These are phyloP conservation scores for Prionailurus viverrinus DNA, from an alignment of 2,113 vertebrate species.

Conservation along the genomic window DNA sequence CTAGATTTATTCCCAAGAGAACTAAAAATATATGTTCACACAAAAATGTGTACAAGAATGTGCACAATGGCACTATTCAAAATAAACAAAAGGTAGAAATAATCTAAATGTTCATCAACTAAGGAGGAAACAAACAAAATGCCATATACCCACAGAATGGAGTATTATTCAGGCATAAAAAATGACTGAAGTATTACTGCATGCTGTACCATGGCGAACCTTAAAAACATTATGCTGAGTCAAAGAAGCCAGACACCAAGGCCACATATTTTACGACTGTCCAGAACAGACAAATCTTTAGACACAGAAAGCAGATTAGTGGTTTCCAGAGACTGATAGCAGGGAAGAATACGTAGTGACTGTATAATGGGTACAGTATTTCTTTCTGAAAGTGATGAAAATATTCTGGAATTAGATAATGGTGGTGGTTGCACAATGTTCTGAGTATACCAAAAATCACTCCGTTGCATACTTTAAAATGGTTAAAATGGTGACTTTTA, in stretches of 20 bases:
- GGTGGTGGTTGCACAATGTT: neutral
- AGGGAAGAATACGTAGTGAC: neutral
- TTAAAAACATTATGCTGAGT: neutral
- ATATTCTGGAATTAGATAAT: neutral
- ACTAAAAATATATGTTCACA: neutral
- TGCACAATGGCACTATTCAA: neutral
- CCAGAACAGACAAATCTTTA: neutral
- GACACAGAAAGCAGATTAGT: neutral
- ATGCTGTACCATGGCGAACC: neutral
- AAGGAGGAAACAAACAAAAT: neutral
- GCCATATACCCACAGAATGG: neutral
- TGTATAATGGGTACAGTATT: neutral
- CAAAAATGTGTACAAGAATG: neutral
- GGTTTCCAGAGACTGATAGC: neutral
- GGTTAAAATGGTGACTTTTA: neutral
- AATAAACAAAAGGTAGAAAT: neutral
- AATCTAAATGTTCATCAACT: neutral
- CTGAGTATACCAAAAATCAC: neutral
- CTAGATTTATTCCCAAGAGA: neutral
- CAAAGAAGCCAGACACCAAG: neutral
- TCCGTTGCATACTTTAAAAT: neutral
- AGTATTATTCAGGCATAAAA: neutral
- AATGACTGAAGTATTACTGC: neutral
- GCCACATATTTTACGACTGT: neutral
- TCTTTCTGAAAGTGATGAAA: neutral